These are phyloP conservation scores for Microcebus tavaratra DNA, from an alignment of 2,113 vertebrate genomes.

Conservation along the genomic window DNA sequence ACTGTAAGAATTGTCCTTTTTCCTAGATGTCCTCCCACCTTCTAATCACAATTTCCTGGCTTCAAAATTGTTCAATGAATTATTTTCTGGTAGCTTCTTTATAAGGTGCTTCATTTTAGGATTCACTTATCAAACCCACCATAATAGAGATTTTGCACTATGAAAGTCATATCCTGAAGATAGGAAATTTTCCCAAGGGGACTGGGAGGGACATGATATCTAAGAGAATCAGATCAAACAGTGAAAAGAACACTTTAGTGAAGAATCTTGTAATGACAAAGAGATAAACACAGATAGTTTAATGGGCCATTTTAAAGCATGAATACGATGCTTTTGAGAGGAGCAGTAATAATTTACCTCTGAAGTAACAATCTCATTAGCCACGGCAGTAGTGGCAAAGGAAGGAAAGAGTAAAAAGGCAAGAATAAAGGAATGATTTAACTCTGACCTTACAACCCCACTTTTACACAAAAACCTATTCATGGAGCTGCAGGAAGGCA, in stretches of 20 bases:
- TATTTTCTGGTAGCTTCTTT: neutral
- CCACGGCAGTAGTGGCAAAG: constrained; percentile 5
- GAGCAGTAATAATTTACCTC: neutral
- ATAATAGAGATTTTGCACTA: neutral
- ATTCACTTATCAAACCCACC: neutral
- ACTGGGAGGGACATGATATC: neutral
- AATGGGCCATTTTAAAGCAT: neutral
- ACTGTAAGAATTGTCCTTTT: neutral
- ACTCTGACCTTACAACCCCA: neutral
- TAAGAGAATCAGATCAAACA: neutral
- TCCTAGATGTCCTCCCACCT: neutral
- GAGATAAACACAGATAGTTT: neutral
- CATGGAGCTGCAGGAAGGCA: constrained; percentile 4
- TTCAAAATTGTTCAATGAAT: neutral
- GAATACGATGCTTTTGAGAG: neutral
- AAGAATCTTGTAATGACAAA: neutral
- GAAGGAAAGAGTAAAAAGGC: constrained; percentile 8
- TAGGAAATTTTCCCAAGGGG: neutral
- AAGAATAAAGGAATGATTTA: constrained; percentile 23
- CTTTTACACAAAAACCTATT: constrained; percentile 41
- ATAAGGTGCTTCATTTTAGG: neutral
- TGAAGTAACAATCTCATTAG: constrained; percentile 36
- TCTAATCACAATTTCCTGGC: neutral
- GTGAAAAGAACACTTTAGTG: neutral
- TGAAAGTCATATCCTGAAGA: neutral